Conservation (phyloP, 1,140 invertebrate species). For the Drosophila nannoptera region DNA sequence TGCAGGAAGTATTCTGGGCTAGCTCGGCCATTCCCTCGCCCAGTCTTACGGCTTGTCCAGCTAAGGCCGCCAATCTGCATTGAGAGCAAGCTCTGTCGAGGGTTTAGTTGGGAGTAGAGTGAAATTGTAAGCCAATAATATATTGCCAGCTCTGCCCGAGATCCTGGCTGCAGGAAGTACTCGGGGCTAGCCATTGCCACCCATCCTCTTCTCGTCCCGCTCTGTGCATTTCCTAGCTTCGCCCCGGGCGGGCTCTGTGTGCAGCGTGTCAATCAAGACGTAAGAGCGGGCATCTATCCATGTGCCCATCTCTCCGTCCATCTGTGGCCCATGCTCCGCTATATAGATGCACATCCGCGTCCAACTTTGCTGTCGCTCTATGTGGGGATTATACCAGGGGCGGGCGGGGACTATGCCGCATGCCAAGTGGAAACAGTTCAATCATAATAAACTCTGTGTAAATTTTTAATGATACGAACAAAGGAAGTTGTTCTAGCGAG, state of each 20-base stretch:
- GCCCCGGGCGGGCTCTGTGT: conserved; percentile 6
- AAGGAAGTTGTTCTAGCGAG: conserved; percentile 10
- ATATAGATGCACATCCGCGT: not conserved
- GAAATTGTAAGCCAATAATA: too few species aligned
- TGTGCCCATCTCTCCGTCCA: conserved; percentile 13
- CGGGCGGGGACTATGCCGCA: conserved; percentile 44
- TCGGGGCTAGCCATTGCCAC: not conserved
- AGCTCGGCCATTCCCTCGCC: too few species aligned
- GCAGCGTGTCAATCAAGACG: conserved; percentile 52
- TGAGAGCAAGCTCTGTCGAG: too few species aligned
- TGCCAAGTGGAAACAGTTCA: conserved; percentile 69
- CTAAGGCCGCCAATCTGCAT: too few species aligned
- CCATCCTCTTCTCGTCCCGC: not conserved
- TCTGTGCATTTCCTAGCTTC: not conserved
- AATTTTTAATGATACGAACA: conserved; percentile 65
- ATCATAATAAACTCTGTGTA: conserved; percentile 67
- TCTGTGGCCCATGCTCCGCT: too few species aligned
- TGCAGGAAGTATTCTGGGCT: too few species aligned
- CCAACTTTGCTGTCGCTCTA: conserved; percentile 14
- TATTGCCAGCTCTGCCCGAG: too few species aligned
- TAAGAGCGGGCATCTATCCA: conserved; percentile 14
- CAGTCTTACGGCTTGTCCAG: too few species aligned
- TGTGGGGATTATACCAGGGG: conserved; percentile 60
- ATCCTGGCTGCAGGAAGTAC: too few species aligned
- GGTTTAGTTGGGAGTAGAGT: too few species aligned